Evolutionary conservation across 2,113 vertebrate species (phyloP), one percentile per base, ranked within the genome.

Genomic region (Canis aureus): DNA sequence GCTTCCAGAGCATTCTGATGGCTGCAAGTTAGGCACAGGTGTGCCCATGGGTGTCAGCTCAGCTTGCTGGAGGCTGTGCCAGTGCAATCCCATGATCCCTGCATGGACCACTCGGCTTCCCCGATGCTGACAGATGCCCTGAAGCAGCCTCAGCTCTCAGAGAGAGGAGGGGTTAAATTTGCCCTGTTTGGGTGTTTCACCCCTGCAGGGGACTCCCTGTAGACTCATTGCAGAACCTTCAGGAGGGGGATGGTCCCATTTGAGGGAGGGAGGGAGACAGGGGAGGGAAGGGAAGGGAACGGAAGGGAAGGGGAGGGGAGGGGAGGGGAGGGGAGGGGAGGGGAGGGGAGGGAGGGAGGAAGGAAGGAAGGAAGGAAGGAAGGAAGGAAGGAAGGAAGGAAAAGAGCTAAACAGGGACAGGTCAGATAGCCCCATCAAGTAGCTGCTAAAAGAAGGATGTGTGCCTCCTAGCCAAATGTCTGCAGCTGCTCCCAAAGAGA

Each of bases 191-290:
- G 20, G 38, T 74, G 76, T 17, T 25, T 35, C 22, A 2, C 8
- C 17, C 25, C 51, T 32, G 11, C 10, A 51, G 78, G 51, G 6
- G 38, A 60, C n/a, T 38, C 17, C 74, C 17, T 64, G 66, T 53
- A 22, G 73, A 60, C 35, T 89, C 35, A 17, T 22, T 2, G 0
- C 29, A 7, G 0, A 16, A 0, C 29, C 87, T 43, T 15, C 12
- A 19, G 69, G 59, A 83, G 49, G 62, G 11, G 38, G 8, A 23
- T 20, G 8, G 17, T 7, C 35, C 38, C 20, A 1, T 25, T 27
- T 64, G 29, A 12, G 29, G 67, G 35, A 55, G 25, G 53, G 8
- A 4, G 4, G 38, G 4, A 4, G 38, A 35, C 35, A 43, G 38
- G 38, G 38, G 1, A 43, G 13, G 64, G 23, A 23, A 7, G 10